phyloP scores from a whole-genome alignment of 2,888 invertebrate species.

The Andrena praecox region DNA sequence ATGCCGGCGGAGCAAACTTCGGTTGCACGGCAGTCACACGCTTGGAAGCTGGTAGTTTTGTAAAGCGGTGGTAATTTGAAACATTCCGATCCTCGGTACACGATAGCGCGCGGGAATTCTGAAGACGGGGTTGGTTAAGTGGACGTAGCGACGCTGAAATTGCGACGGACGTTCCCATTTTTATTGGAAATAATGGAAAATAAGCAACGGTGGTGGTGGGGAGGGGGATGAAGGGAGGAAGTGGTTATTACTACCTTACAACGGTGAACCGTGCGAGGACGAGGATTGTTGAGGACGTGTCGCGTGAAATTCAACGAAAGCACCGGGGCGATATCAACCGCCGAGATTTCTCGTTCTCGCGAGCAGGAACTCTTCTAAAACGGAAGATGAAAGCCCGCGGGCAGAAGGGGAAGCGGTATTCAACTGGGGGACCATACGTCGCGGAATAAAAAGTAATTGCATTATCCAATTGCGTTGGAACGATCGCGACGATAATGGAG shows the following conservation, averaged over 20 bases:
- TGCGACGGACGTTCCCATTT: slow-evolving; percentile 9
- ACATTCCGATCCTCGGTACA: neutral
- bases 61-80: slow-evolving; percentile 3
- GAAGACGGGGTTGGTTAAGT: neutral
- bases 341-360: slow-evolving; percentile 2
- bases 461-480: slow-evolving; percentile 27
- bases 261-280: neutral
- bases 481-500: slow-evolving; percentile 21
- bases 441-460: slow-evolving; percentile 34
- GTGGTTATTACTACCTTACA: slow-evolving; percentile 18
- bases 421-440: slow-evolving; percentile 13
- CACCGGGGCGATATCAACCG: slow-evolving; percentile 5
- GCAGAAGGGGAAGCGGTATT: neutral
- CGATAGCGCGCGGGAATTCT: neutral
- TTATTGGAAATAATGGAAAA: slow-evolving; percentile 32
- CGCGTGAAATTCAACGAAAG: slow-evolving; percentile 17
- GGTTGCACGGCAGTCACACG: neutral
- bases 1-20: neutral
- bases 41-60: neutral
- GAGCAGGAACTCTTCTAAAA: slow-evolving; percentile 6
- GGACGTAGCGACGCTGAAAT: slow-evolving; percentile 28
- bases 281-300: slow-evolving; percentile 8
- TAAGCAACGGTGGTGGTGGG: neutral
- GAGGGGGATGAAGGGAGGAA: neutral
- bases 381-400: neutral